phyloP scores from a whole-genome alignment of 2,888 invertebrate genomes.

The Papilio demoleus region DNA sequence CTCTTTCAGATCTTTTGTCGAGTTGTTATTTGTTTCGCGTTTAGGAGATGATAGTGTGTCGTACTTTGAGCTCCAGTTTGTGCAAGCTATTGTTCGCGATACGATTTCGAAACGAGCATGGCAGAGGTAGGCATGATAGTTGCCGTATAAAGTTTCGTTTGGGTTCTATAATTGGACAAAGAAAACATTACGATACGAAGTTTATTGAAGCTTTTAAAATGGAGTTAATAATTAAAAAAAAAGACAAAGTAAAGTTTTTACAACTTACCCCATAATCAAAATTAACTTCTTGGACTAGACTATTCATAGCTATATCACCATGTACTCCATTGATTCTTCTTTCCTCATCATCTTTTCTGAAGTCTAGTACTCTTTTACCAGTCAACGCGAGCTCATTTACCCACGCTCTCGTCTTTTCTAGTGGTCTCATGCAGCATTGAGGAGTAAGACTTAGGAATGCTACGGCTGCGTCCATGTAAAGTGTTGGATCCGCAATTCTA shows the following conservation, averaged over 20 bases:
- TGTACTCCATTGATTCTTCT: slow-evolving; percentile 65
- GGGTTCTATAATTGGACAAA: slow-evolving; percentile 71
- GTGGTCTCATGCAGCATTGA: slow-evolving; percentile 79
- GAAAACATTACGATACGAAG: too few relatives aligned
- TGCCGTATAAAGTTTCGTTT: slow-evolving; percentile 88
- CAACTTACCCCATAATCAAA: slow-evolving; percentile 75
- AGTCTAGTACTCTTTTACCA: slow-evolving; percentile 67
- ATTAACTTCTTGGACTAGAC: slow-evolving; percentile 72
- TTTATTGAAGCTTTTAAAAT: too few relatives aligned
- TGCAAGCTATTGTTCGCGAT: slow-evolving; percentile 89
- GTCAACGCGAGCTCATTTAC: slow-evolving; percentile 68
- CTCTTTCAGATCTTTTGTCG: slow-evolving; percentile 65
- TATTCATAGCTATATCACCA: slow-evolving; percentile 72
- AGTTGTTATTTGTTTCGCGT: slow-evolving; percentile 70
- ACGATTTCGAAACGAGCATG: slow-evolving; percentile 92
- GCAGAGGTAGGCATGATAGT: slow-evolving; percentile 93
- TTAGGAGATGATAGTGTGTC: slow-evolving; percentile 83
- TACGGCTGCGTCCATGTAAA: slow-evolving; percentile 70
- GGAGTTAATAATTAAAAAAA: not conserved
- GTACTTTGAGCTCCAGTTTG: slow-evolving; percentile 91
- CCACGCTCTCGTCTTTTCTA: slow-evolving; percentile 69
- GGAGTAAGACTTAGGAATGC: slow-evolving; percentile 83
- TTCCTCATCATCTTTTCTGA: slow-evolving; percentile 59
- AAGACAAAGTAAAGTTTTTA: slow-evolving; percentile 5
- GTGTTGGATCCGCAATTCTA: slow-evolving; percentile 65